phyloP scores from a whole-genome alignment of 2,113 vertebrate species.

The Phaethon lepturus region DNA sequence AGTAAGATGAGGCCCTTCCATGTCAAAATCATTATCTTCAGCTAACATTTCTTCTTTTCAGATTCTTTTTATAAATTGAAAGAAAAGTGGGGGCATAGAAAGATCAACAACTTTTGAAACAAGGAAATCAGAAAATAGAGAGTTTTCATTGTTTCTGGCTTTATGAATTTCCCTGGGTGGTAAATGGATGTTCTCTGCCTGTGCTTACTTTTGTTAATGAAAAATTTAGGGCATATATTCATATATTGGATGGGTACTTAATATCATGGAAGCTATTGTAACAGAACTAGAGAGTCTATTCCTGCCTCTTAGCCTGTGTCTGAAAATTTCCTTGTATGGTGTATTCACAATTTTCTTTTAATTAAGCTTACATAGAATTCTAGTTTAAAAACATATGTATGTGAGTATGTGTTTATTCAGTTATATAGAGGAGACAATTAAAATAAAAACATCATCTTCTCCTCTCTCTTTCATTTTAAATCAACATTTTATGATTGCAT shows the following conservation, averaged over 20 bases:
- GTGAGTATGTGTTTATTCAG: background rate
- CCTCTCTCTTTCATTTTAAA: background rate
- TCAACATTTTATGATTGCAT: background rate
- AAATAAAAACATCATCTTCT: background rate
- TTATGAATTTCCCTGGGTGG: slow-evolving; percentile 6
- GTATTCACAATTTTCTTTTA: background rate
- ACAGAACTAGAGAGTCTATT: background rate
- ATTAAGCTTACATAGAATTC: background rate
- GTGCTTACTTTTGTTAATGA: slow-evolving; percentile 53
- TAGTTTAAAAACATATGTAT: background rate
- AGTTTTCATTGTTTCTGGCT: slow-evolving; percentile 22
- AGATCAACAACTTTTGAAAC: slow-evolving; percentile 67
- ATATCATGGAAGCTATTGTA: background rate
- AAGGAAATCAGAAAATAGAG: slow-evolving; percentile 39
- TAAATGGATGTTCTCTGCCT: slow-evolving; percentile 38
- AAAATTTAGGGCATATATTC: slow-evolving; percentile 7
- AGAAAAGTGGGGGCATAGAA: slow-evolving; percentile 56
- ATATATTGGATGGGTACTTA: background rate
- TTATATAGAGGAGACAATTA: background rate
- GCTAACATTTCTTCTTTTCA: slow-evolving; percentile 64
- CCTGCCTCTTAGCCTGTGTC: background rate
- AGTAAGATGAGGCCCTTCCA: slow-evolving; percentile 44
- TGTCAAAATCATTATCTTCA: slow-evolving; percentile 71
- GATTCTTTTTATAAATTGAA: slow-evolving; percentile 53
- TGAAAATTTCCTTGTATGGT: background rate